Evolutionary conservation across 1,140 invertebrate genomes (phyloP).

Genomic region (Drosophila kohkoa): DNA sequence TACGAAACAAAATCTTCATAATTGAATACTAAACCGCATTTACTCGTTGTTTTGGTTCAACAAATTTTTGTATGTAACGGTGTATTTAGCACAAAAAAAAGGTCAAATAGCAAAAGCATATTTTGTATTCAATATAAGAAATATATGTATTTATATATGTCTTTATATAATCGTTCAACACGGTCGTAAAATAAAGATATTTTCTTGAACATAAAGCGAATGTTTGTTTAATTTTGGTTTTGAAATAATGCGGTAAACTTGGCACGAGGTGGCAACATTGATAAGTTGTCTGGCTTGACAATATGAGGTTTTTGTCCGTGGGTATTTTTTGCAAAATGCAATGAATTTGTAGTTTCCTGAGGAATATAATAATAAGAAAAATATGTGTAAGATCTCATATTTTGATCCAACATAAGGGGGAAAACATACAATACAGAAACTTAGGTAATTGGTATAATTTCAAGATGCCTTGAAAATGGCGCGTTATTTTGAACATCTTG

Average conservation of each 20-base stretch:
- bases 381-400: too few relatives aligned
- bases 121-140: slow-evolving; percentile 72
- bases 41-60: slow-evolving; percentile 59
- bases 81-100: slow-evolving; percentile 61
- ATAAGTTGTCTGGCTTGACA: background rate
- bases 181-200: slow-evolving; percentile 67
- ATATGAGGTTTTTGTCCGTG: too few relatives aligned
- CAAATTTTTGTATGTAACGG: slow-evolving; percentile 62
- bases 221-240: too few relatives aligned
- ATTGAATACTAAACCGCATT: slow-evolving; percentile 61
- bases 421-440: too few relatives aligned
- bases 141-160: slow-evolving; percentile 74
- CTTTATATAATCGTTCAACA: slow-evolving; percentile 71
- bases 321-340: too few relatives aligned
- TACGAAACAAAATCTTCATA: slow-evolving; percentile 26
- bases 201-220: slow-evolving; percentile 33
- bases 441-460: too few relatives aligned
- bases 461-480: too few relatives aligned
- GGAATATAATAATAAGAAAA: too few relatives aligned
- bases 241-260: too few relatives aligned
- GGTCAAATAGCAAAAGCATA: slow-evolving; percentile 61
- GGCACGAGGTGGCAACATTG: background rate
- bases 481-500: too few relatives aligned
- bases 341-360: too few relatives aligned
- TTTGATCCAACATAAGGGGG: too few relatives aligned